Conservation (phyloP, 2,113 vertebrate genomes). For the Spermophilus dauricus region DNA sequence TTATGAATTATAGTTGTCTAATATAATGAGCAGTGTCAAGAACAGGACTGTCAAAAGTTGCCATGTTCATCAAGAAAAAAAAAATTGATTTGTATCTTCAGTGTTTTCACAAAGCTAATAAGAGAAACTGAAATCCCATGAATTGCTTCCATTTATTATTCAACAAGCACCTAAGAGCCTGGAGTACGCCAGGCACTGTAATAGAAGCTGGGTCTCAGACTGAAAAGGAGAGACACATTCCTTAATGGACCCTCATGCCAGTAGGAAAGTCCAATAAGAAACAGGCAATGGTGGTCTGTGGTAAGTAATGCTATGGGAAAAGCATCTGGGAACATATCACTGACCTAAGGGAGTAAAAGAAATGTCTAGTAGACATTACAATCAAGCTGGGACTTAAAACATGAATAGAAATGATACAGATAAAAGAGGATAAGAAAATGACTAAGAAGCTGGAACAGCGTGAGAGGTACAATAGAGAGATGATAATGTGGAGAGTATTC, state of each 20-base stretch:
- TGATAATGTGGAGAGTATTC: neutral
- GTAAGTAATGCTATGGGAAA: neutral
- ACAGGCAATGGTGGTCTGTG: too few relatives aligned
- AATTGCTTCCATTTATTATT: conserved; percentile 47
- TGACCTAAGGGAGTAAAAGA: neutral
- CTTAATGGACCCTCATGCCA: neutral
- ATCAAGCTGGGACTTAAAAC: neutral
- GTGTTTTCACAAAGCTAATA: neutral
- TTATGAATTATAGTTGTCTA: neutral
- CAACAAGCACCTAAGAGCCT: neutral
- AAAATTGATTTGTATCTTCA: neutral
- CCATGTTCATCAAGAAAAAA: conserved; percentile 8
- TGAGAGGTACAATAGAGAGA: neutral
- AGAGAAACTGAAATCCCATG: conserved; percentile 43
- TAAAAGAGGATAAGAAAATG: neutral
- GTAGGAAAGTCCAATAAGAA: neutral
- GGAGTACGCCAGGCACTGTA: neutral
- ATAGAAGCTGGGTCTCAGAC: neutral
- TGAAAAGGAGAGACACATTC: neutral
- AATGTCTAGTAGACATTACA: neutral
- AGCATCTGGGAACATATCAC: neutral
- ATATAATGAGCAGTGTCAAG: neutral
- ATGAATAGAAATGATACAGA: neutral
- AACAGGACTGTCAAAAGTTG: neutral
- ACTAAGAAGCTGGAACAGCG: neutral